Evolutionary conservation across 92 coral and sea anemone species (phyloP).

Genomic region (Porites cylindrica): DNA sequence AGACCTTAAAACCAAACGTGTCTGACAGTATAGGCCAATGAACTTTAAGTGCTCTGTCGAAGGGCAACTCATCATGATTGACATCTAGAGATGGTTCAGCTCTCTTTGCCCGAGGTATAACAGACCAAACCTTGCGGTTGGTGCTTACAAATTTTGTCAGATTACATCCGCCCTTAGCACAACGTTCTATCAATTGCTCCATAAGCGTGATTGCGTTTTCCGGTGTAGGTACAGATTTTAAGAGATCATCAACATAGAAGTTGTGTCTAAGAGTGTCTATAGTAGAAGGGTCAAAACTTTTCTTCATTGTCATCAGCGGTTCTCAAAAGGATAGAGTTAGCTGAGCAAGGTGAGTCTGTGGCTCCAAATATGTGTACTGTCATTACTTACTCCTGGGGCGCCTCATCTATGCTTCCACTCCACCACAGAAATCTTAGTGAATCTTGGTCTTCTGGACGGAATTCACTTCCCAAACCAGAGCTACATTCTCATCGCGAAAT

Average conservation of each 20-base stretch:
- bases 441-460: constrained; percentile 50
- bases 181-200: constrained; percentile 35
- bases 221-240: constrained; percentile 35
- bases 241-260: constrained; percentile 60
- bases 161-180: constrained; percentile 58
- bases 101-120: constrained; percentile 34
- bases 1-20: constrained; percentile 57
- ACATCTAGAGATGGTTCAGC: constrained; percentile 48
- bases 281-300: constrained; percentile 36
- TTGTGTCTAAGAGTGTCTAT: constrained; percentile 40
- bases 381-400: constrained; percentile 50
- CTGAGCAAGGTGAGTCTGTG: constrained; percentile 63
- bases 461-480: constrained; percentile 57
- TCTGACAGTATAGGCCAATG: constrained; percentile 65
- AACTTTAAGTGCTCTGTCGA: constrained; percentile 55
- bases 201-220: constrained; percentile 36
- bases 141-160: constrained; percentile 47
- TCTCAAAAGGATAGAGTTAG: constrained; percentile 50
- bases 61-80: constrained; percentile 55
- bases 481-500: constrained; percentile 55
- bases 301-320: constrained; percentile 56
- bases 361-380: constrained; percentile 61
- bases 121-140: constrained; percentile 32
- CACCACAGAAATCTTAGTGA: constrained; percentile 80
- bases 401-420: constrained; percentile 31